phyloP scores from a whole-genome alignment of 1,140 invertebrate genomes.

The Neomicropteryx cornuta region DNA sequence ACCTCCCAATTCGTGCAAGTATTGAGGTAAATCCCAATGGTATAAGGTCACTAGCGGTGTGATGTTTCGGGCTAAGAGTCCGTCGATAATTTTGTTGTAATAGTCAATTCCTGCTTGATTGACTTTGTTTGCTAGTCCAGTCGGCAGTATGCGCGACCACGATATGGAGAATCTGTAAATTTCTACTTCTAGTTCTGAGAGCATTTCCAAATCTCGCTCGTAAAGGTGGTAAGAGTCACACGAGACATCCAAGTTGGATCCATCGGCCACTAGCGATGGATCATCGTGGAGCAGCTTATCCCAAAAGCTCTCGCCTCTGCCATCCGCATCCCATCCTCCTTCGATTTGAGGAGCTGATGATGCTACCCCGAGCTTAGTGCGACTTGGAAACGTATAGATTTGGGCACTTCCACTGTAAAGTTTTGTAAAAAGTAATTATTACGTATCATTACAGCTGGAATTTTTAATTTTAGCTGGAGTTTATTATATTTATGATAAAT shows the following conservation, averaged over 20 bases:
- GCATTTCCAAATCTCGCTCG: conserved; percentile 30
- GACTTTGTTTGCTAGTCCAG: conserved; percentile 35
- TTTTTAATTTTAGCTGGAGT: too few relatives aligned
- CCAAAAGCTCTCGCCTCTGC: conserved; percentile 40
- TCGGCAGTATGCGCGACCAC: conserved; percentile 46
- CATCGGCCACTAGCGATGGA: conserved; percentile 32
- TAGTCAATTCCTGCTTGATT: conserved; percentile 42
- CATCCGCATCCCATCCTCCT: too few relatives aligned
- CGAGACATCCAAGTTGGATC: conserved; percentile 30
- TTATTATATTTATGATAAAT: too few relatives aligned
- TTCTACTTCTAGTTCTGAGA: conserved; percentile 27
- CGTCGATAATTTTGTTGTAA: conserved; percentile 44
- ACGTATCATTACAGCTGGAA: too few relatives aligned
- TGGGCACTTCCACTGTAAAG: too few relatives aligned
- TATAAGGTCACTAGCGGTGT: conserved; percentile 45
- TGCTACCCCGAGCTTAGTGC: too few relatives aligned
- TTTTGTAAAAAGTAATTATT: too few relatives aligned
- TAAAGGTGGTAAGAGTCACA: conserved; percentile 31
- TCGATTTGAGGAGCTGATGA: too few relatives aligned
- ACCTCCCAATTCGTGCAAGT: conserved; percentile 40
- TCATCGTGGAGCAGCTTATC: conserved; percentile 27
- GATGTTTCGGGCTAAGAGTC: conserved; percentile 30
- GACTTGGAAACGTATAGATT: too few relatives aligned
- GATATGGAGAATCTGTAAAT: conserved; percentile 50
- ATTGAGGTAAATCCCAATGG: conserved; percentile 47